Evolutionary conservation across 2,888 invertebrate species (phyloP), one percentile per base, ranked within the genome.

Genomic region (Galerucella calmariensis): DNA sequence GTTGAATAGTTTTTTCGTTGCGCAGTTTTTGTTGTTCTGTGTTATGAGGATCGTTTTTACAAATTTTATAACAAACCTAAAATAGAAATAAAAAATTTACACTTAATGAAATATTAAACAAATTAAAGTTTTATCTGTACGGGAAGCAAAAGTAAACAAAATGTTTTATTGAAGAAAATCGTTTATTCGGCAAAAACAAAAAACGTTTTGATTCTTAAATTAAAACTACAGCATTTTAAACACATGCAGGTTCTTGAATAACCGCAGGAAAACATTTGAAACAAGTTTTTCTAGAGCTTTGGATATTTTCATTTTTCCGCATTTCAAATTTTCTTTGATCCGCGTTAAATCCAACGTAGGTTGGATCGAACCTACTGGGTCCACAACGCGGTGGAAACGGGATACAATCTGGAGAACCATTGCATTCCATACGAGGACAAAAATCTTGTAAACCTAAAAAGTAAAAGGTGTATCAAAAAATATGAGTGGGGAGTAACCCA

Each of bases 381-480:
- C 87, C 88, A 78, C 90, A 90, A 20, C 85, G 86, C 0, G 90
- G 89, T 14, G 89, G 89, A 74, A 84, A 85, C 65, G 86, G 87
- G 78, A 88, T 82, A 79, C 90, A 90, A 41, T 85, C 86, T 0
- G 88, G 88, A 4, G 87, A 85, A 59, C 90, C 90, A 73, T 88
- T 88, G 78, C 91, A 91, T 24, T 87, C 84, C 2, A 87, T 69
- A n/a, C 69, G 61, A 6, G 16, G 44, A 16, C 69, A 69, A n/a
- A 48, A 20, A 61, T 69, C 69, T 61, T 69, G 69, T 27, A 69
- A 27, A 8, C 69, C 69, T 69, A 62, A 24, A 69, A 69, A 10
- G 10, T 8, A 66, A 46, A 51, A 3, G 27, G 2, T 5, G 8
- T 66, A 48, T 16, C 14, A 14, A 27, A 24, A 11, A 41, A 11